Evolutionary conservation across 2,888 invertebrate genomes (phyloP), one percentile per base, ranked within the genome.

Genomic region (Epicampocera succincta): DNA sequence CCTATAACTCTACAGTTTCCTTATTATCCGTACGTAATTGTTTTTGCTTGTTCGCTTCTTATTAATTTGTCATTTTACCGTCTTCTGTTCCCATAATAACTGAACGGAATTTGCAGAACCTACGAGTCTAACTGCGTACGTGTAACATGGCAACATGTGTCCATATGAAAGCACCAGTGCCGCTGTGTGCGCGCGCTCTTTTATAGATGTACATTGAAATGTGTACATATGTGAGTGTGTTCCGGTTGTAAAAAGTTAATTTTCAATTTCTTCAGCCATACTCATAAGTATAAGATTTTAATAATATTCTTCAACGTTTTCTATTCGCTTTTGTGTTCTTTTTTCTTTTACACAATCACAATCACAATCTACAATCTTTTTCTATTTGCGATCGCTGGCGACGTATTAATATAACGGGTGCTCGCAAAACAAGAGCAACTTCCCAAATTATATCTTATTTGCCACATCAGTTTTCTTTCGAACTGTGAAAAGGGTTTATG

Each of bases 281-380:
- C 52, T 76, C 46, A 69, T 19, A 33, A 6, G 8, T 6, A 15
- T 33, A 69, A 54, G 60, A 76, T 46, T 63, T 25, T 54, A 61
- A 69, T 61, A 44, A 68, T 44, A 68, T 44, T 61, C 60, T 25
- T 33, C 12, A 21, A 29, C 19, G 9, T 52, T 52, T 60, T 13
- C n/a, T 33, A 13, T 5, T 21, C 21, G 3, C 6, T 6, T 29
- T 25, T 48, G 11, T 15, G 17, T 25, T 13, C 3, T 21, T 29
- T 63, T 40, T 33, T 56, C 13, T 50, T 42, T 71, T 19, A 9
- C 1, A 60, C n/a, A n/a, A n/a, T n/a, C n/a, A n/a, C n/a, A n/a
- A n/a, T n/a, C n/a, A n/a, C n/a, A n/a, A n/a, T n/a, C 29, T 46
- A 17, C 33, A 60, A 71, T n/a, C n/a, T 29, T 58, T 25, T 40